A percentile compares a stretch with the other conserved stretches of the same genome.
phyloP scores from a whole-genome alignment of 2,888 invertebrate species.

The Yponomeuta sedellus region DNA sequence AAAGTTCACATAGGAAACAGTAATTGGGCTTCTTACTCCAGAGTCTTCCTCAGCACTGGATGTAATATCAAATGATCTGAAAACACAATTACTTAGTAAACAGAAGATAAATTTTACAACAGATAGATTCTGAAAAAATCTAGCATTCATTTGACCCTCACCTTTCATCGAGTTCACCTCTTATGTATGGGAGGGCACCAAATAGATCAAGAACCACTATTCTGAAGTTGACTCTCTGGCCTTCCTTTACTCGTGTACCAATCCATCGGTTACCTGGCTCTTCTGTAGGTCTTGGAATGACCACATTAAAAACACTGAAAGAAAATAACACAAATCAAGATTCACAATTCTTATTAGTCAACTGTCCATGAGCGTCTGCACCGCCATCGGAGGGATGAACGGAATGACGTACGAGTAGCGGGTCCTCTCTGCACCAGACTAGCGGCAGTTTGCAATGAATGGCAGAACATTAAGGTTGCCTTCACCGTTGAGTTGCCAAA shows the following conservation, averaged over 20 bases:
- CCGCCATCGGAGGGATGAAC: too few relatives aligned
- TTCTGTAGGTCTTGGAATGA: constrained; percentile 77
- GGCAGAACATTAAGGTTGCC: too few relatives aligned
- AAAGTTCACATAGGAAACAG: constrained; percentile 59
- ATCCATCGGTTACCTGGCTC: constrained; percentile 73
- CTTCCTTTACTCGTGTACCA: constrained; percentile 72
- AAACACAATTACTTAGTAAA: not conserved
- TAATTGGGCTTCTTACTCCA: constrained; percentile 30
- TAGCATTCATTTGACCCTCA: constrained; percentile 23
- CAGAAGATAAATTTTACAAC: too few relatives aligned
- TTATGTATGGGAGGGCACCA: constrained; percentile 79
- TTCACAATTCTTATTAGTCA: too few relatives aligned
- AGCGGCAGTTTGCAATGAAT: too few relatives aligned
- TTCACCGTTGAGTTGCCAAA: too few relatives aligned
- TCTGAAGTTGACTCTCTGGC: constrained; percentile 77
- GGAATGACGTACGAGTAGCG: too few relatives aligned
- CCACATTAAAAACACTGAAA: constrained; percentile 81
- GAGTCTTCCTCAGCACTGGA: constrained; percentile 23
- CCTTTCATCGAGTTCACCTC: constrained; percentile 76
- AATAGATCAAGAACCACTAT: constrained; percentile 76
- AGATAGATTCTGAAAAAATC: too few relatives aligned
- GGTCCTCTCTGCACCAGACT: too few relatives aligned
- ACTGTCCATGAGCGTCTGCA: too few relatives aligned
- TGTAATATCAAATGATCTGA: constrained; percentile 2
- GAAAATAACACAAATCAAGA: constrained; percentile 2